These are phyloP conservation scores for Tachysurus fulvidraco DNA, from an alignment of 2,113 vertebrate genomes.

Conservation along the genomic window DNA sequence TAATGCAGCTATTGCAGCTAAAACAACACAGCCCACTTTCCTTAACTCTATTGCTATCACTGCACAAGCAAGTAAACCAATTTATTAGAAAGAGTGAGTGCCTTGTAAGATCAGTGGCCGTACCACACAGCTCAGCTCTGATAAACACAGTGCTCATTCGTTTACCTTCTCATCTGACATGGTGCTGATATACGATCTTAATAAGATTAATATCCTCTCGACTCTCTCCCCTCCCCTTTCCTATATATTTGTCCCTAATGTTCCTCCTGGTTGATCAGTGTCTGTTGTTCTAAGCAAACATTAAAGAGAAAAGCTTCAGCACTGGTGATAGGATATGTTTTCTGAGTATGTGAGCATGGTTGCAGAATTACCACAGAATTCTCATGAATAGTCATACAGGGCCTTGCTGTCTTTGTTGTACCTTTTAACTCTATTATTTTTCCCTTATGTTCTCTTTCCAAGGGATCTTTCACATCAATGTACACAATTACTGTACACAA, in stretches of 20 bases:
- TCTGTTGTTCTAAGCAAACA: slow-evolving; percentile 48
- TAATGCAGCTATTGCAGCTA: slow-evolving; percentile 31
- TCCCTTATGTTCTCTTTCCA: slow-evolving; percentile 37
- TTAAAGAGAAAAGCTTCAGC: background rate
- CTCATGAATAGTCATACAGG: slow-evolving; percentile 10
- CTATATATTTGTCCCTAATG: slow-evolving; percentile 62
- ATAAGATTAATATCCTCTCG: slow-evolving; percentile 88
- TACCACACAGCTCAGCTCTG: slow-evolving; percentile 89
- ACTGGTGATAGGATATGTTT: background rate
- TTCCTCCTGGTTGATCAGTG: slow-evolving; percentile 58
- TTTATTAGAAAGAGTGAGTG: slow-evolving; percentile 90
- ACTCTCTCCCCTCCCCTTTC: slow-evolving; percentile 65
- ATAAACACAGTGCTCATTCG: slow-evolving; percentile 93
- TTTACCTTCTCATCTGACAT: slow-evolving; percentile 96
- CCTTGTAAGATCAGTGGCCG: slow-evolving; percentile 82
- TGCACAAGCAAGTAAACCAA: slow-evolving; percentile 82
- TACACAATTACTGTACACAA: slow-evolving; percentile 51
- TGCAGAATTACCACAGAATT: slow-evolving; percentile 15
- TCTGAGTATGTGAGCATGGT: background rate
- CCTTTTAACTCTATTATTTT: slow-evolving; percentile 52
- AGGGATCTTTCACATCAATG: slow-evolving; percentile 28
- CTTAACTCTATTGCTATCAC: slow-evolving; percentile 88
- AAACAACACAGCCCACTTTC: slow-evolving; percentile 75
- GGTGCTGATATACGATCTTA: slow-evolving; percentile 92
- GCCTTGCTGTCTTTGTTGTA: slow-evolving; percentile 50